Evolutionary conservation across 2,888 invertebrate species (phyloP).

Genomic region (Arrhopalites spinosus): DNA sequence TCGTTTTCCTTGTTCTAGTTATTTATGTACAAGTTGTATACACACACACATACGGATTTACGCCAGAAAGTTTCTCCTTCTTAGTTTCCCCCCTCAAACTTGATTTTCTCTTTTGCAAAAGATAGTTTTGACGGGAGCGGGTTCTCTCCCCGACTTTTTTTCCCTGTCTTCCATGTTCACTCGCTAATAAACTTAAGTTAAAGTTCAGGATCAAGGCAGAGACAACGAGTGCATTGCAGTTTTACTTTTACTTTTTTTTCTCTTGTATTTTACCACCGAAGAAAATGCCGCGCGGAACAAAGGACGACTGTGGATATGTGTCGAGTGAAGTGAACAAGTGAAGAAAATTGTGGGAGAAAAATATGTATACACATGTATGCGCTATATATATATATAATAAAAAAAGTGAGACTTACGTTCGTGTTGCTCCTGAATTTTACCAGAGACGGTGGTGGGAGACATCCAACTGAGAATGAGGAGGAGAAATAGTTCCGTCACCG

Average conservation of each 20-base stretch:
- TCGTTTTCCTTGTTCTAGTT: not conserved
- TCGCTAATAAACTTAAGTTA: conserved; percentile 28
- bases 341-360: not conserved
- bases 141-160: not conserved
- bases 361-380: not conserved
- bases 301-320: no score
- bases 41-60: no score
- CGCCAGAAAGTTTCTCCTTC: not conserved
- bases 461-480: conserved; percentile 37
- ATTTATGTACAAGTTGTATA: not conserved
- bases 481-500: conserved; percentile 23
- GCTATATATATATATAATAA: conserved; percentile 13
- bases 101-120: not conserved
- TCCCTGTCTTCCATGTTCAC: not conserved
- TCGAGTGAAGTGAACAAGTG: not conserved
- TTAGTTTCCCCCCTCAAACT: not conserved
- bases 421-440: conserved; percentile 52
- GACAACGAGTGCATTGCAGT: not conserved
- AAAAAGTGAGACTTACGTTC: conserved; percentile 47
- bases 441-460: conserved; percentile 43
- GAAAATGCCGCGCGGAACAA: not conserved
- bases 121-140: not conserved
- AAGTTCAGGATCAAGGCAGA: conserved; percentile 20
- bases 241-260: conserved; percentile 13
- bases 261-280: conserved; percentile 1